Conservation (phyloP, 1,140 invertebrate genomes). For the Drosophila bifasciata region DNA sequence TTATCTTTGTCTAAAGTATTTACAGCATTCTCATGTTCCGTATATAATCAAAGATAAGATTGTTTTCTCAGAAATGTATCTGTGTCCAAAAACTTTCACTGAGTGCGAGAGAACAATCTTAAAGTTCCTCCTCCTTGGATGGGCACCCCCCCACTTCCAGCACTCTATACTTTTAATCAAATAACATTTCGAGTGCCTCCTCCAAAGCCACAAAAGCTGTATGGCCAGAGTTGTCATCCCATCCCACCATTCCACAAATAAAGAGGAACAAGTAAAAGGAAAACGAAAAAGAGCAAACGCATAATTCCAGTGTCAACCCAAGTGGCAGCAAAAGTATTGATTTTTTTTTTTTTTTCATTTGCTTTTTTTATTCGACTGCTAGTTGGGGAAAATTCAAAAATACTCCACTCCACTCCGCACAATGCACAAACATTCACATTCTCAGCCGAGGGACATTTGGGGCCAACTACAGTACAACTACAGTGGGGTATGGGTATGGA, state of each 20-base stretch:
- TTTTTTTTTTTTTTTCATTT: conserved; percentile 29
- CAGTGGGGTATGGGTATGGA: conserved; percentile 24
- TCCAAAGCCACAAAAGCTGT: neutral
- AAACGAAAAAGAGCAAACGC: conserved; percentile 34
- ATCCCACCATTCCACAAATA: too few species aligned
- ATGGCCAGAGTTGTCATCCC: neutral
- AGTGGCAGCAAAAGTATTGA: conserved; percentile 50
- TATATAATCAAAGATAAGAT: conserved; percentile 8
- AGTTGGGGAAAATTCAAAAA: conserved; percentile 7
- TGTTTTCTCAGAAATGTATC: conserved; percentile 1
- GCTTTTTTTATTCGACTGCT: conserved; percentile 4
- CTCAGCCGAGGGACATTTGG: neutral
- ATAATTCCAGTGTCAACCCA: conserved; percentile 56
- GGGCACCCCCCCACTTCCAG: too few species aligned
- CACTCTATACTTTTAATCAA: conserved; percentile 22
- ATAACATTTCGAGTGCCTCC: conserved; percentile 6
- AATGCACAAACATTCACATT: conserved; percentile 12
- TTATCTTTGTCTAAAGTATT: conserved; percentile 4
- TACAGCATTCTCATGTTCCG: neutral
- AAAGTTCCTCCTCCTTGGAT: neutral
- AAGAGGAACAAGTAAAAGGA: conserved; percentile 1
- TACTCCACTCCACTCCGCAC: neutral
- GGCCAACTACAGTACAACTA: neutral
- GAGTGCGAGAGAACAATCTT: neutral
- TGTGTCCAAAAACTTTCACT: neutral